Base-by-base conservation (phyloP, 2,888 invertebrate genomes). In the Brachypterus glaber region DNA sequence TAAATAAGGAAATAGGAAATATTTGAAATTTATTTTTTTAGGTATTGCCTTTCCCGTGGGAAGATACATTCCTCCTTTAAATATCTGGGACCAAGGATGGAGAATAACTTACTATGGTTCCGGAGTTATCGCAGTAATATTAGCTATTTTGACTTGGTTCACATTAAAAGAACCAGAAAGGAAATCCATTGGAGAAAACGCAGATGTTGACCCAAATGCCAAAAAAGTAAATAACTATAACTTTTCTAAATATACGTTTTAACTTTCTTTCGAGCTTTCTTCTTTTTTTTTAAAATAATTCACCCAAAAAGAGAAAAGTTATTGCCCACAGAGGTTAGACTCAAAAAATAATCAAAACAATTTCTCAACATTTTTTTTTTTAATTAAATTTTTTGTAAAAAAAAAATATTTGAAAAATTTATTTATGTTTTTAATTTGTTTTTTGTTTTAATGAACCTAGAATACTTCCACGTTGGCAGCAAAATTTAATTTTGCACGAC, bases 21-120 rank as follows among this genome's bases (percentile, higher is more conserved):
- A 5, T 21, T 21, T 21, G 9, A 21, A 5, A 7, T 21, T 21
- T 21, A 7, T 7, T 21, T 21, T 15, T 33, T 14, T 16, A 54
- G 54, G 54, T 30, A 80, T 92, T 46, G 88, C 91, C 0, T 92
- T 91, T 60, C 91, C 92, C 0, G 82, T 92, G 3, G 92, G 92
- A 0, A 76, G 90, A 49, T 90, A 90, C 53, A 73, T 89, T 9
- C 86, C 89, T 1, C 68, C 72, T 17, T 47, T 81, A 27, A 79
- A 89, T 53, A 74, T 82, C 41, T 84, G 79, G 73, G 77, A 78
- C 45, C 61, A 86, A 69, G 83, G 87, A 30, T 90, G 90, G 90
- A 73, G 89, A 45, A 70, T 83, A 1, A 82, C 87, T 39, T 90
- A 88, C 64, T 79, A 85, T 54, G 80, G 82, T 1, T 78, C 84